Evolutionary conservation across 64 coral and sea anemone genomes (phyloP).

Genomic region (Hydrozoanthus tunicans): DNA sequence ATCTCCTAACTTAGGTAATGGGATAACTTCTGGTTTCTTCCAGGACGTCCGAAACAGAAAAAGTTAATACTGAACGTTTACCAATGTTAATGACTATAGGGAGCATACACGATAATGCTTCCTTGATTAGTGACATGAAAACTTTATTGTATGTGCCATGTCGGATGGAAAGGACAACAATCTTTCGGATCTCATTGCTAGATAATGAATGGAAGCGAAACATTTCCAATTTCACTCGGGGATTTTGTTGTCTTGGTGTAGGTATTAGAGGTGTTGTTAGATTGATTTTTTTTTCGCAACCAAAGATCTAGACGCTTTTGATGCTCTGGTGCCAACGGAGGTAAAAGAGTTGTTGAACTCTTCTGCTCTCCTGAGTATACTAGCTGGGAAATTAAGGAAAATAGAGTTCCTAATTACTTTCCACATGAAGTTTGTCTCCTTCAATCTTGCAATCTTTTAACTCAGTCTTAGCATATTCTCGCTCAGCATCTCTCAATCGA

Average conservation of each 20-base stretch:
- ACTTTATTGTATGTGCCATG: slow-evolving; percentile 17
- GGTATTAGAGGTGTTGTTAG: slow-evolving; percentile 23
- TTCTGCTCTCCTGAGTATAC: slow-evolving; percentile 22
- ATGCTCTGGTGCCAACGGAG: slow-evolving; percentile 35
- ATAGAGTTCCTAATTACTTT: too few relatives aligned
- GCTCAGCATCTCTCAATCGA: slow-evolving; percentile 9
- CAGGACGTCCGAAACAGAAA: background rate
- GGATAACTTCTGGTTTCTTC: slow-evolving; percentile 4
- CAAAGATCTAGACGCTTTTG: slow-evolving; percentile 33
- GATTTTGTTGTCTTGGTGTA: slow-evolving; percentile 34
- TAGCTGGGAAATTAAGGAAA: background rate
- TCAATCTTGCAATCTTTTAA: too few relatives aligned
- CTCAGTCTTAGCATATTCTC: slow-evolving; percentile 15
- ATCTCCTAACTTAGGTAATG: too few relatives aligned
- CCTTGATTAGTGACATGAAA: slow-evolving; percentile 23
- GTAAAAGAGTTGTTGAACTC: slow-evolving; percentile 24
- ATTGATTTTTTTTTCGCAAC: background rate
- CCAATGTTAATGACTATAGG: slow-evolving; percentile 1
- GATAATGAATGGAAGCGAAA: slow-evolving; percentile 30
- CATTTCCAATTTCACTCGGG: slow-evolving; percentile 3
- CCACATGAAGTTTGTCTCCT: too few relatives aligned
- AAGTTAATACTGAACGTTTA: background rate
- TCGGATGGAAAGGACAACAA: background rate
- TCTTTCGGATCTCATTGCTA: slow-evolving; percentile 4
- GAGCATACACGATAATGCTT: background rate